Conservation (phyloP, 92 coral and sea anemone genomes). For the Umimayanthus kanabou region DNA sequence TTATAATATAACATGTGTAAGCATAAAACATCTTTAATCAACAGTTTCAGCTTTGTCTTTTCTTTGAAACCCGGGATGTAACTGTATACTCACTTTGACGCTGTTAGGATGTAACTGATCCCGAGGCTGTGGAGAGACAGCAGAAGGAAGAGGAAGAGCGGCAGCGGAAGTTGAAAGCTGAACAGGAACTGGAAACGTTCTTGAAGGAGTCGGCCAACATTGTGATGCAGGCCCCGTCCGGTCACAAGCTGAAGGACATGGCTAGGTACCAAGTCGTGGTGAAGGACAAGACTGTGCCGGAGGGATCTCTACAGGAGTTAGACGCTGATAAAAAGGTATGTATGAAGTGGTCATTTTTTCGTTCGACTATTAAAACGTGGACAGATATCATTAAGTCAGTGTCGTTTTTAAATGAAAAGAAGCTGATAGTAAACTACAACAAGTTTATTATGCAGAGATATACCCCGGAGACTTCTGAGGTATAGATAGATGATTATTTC, state of each 20-base stretch:
- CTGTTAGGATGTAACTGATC: constrained; percentile 49
- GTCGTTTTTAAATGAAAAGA: too few relatives aligned
- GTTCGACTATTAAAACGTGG: too few relatives aligned
- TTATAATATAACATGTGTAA: too few relatives aligned
- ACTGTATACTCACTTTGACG: background rate
- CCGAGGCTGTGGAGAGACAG: constrained; percentile 64
- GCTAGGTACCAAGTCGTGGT: constrained; percentile 85
- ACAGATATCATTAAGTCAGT: too few relatives aligned
- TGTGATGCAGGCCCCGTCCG: constrained; percentile 81
- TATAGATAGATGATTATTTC: too few relatives aligned
- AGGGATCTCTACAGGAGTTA: constrained; percentile 62
- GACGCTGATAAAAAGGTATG: constrained; percentile 79
- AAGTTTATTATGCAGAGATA: too few relatives aligned
- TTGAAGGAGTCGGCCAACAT: constrained; percentile 82
- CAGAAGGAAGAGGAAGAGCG: constrained; percentile 61
- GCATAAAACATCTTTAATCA: too few relatives aligned
- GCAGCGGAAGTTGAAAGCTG: constrained; percentile 64
- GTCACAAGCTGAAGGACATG: constrained; percentile 91
- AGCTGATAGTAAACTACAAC: too few relatives aligned
- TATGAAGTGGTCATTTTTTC: too few relatives aligned
- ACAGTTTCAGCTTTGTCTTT: too few relatives aligned
- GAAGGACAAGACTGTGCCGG: constrained; percentile 70
- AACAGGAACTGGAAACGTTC: constrained; percentile 63
- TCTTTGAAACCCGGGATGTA: too few relatives aligned
- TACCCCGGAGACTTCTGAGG: too few relatives aligned